A percentile compares a stretch with the other conserved stretches of the same genome.
phyloP scores from a whole-genome alignment of 1,140 invertebrate genomes.

The Sminthurinus signatus region DNA sequence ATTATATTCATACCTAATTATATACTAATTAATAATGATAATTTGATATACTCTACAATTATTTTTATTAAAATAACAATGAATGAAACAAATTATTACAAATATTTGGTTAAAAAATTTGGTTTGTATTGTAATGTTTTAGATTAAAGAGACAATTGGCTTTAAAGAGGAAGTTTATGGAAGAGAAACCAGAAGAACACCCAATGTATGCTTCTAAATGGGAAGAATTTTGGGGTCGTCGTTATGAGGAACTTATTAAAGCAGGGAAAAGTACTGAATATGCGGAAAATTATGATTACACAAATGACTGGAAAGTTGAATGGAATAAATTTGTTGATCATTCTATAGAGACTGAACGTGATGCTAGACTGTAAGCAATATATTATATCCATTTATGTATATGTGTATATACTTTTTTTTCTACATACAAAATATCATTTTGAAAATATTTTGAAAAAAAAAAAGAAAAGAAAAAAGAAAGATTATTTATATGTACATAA shows the following conservation, averaged over 20 bases:
- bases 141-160: slow-evolving; percentile 23
- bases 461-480: too few species aligned
- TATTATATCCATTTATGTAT: not conserved
- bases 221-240: slow-evolving; percentile 38
- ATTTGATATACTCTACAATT: not conserved
- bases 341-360: slow-evolving; percentile 21
- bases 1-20: too few species aligned
- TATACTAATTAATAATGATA: not conserved
- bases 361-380: slow-evolving; percentile 26
- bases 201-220: slow-evolving; percentile 36
- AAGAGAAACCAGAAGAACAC: slow-evolving; percentile 38
- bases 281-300: slow-evolving; percentile 38
- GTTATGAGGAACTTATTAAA: slow-evolving; percentile 35
- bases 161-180: slow-evolving; percentile 9
- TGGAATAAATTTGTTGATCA: slow-evolving; percentile 18
- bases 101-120: not conserved
- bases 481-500: not conserved
- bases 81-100: not conserved
- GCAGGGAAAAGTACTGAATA: slow-evolving; percentile 31
- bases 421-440: too few species aligned
- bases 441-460: too few species aligned
- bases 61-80: too few species aligned
- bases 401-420: too few species aligned
- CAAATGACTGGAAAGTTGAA: slow-evolving; percentile 35
- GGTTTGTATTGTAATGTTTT: not conserved